Evolutionary conservation across 1,140 invertebrate genomes (phyloP).

Genomic region (Diprion similis): DNA sequence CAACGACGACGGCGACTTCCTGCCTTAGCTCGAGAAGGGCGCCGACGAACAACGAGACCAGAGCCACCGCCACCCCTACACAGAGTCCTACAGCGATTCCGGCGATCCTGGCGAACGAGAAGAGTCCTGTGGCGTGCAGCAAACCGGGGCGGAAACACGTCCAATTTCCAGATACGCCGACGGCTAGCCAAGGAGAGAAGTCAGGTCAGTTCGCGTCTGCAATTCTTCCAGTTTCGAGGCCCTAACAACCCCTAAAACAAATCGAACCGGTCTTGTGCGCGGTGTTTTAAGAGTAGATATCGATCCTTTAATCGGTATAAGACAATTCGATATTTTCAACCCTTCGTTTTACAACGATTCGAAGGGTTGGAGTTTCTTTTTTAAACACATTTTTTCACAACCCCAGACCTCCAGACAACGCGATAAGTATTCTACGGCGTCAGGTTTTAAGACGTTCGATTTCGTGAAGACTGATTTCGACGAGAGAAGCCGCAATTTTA

Average conservation of each 20-base stretch:
- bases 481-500: too few relatives aligned
- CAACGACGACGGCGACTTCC: constrained; percentile 46
- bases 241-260: not conserved
- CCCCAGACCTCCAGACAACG: too few relatives aligned
- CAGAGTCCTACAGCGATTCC: constrained; percentile 48
- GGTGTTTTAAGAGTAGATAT: not conserved
- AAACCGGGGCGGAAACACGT: constrained; percentile 50
- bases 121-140: constrained; percentile 34
- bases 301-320: too few relatives aligned
- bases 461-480: too few relatives aligned
- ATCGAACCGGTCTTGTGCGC: not conserved
- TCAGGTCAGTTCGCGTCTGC: constrained; percentile 27
- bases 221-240: constrained; percentile 9
- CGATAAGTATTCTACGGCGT: too few relatives aligned
- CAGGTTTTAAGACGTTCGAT: too few relatives aligned
- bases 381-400: too few relatives aligned
- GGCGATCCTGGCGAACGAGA: constrained; percentile 37
- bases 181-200: constrained; percentile 21
- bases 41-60: constrained; percentile 50
- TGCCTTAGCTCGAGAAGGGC: constrained; percentile 44
- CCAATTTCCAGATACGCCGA: constrained; percentile 51
- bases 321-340: too few relatives aligned
- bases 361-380: too few relatives aligned
- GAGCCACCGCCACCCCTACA: constrained; percentile 45
- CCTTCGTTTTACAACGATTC: too few relatives aligned